Evolutionary conservation across 2,113 vertebrate genomes (phyloP).

Genomic region (Synchiropus splendidus): DNA sequence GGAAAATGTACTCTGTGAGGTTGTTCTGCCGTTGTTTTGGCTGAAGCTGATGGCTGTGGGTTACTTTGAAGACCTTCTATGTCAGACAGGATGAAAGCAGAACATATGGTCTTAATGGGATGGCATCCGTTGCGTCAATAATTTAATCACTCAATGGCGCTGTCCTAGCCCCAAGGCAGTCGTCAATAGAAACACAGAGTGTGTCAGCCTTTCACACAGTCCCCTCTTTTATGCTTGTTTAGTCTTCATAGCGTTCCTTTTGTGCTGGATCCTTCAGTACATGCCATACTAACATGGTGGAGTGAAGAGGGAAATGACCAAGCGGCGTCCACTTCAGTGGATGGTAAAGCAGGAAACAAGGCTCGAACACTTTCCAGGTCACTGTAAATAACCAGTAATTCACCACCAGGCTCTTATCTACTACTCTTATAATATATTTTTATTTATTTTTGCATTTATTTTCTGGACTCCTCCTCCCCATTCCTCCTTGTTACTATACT

Average conservation of each 20-base stretch:
- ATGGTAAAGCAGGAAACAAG: too few species aligned
- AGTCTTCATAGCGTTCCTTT: conserved; percentile 1
- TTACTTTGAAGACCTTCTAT: conserved; percentile 2
- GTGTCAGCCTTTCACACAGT: conserved; percentile 18
- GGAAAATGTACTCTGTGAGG: neutral
- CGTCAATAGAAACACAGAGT: conserved; percentile 30
- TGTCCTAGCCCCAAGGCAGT: conserved; percentile 26
- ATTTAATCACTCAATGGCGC: conserved; percentile 39
- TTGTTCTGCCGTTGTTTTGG: neutral
- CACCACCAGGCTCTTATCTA: too few species aligned
- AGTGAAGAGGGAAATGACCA: too few species aligned
- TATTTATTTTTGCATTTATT: too few species aligned
- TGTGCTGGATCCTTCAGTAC: too few species aligned
- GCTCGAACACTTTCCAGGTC: neutral
- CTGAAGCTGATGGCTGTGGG: neutral
- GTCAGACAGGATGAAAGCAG: conserved; percentile 22
- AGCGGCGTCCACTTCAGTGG: too few species aligned
- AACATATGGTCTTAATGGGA: conserved; percentile 38
- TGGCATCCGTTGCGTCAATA: conserved; percentile 37
- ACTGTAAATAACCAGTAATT: too few species aligned
- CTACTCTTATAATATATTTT: too few species aligned
- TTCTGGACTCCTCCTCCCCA: too few species aligned
- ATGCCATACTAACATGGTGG: too few species aligned
- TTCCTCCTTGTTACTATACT: too few species aligned
- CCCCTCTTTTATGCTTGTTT: conserved; percentile 5